Evolutionary conservation across 1,140 invertebrate species (phyloP).

Genomic region (Bombus consobrinus): DNA sequence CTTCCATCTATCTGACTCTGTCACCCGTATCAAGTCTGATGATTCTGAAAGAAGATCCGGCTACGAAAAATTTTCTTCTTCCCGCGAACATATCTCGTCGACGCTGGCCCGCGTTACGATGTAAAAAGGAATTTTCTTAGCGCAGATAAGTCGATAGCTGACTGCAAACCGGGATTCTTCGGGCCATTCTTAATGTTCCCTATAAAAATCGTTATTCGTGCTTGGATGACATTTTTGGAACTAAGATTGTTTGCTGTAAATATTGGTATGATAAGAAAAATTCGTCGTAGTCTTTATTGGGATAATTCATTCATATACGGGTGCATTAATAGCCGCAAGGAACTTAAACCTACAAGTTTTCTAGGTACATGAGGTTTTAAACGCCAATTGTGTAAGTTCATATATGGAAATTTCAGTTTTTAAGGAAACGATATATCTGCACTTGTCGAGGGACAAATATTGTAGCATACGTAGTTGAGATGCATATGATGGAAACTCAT

Average conservation of each 20-base stretch:
- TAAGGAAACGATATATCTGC: too few relatives aligned
- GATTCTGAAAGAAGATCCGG: slow-evolving; percentile 55
- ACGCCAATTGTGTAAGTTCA: neutral
- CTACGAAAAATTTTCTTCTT: slow-evolving; percentile 37
- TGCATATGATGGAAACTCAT: too few relatives aligned
- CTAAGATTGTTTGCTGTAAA: neutral
- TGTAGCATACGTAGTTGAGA: too few relatives aligned
- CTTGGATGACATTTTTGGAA: neutral
- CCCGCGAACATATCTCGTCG: slow-evolving; percentile 5
- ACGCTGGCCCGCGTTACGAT: neutral
- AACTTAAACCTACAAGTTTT: neutral
- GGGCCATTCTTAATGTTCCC: neutral
- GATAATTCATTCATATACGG: too few relatives aligned
- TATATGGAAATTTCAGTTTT: too few relatives aligned
- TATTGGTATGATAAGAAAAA: neutral
- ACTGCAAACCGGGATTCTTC: neutral
- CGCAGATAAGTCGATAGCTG: neutral
- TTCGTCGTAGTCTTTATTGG: too few relatives aligned
- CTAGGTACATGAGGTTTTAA: neutral
- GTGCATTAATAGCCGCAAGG: neutral
- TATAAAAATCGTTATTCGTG: neutral
- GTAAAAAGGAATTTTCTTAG: neutral
- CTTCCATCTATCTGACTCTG: slow-evolving; percentile 61
- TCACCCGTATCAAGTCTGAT: slow-evolving; percentile 60
- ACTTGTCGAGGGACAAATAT: too few relatives aligned